These are phyloP conservation scores for Diaphora mendica DNA, from an alignment of 2,888 invertebrate species.

Conservation along the genomic window DNA sequence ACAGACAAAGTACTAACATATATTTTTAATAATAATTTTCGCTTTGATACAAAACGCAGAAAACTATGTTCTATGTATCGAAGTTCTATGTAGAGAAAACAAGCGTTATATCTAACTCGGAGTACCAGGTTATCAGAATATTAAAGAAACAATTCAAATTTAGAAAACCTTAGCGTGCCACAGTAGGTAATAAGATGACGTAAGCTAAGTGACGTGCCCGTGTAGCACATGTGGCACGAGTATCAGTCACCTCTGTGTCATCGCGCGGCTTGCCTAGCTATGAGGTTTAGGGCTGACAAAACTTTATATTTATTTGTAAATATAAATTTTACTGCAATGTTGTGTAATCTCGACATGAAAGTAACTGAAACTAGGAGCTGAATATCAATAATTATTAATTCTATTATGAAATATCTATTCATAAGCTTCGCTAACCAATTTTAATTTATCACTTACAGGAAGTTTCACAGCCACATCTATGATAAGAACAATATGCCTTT, in stretches of 20 bases:
- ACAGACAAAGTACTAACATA: neutral
- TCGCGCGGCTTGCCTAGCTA: constrained; percentile 40
- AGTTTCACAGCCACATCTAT: neutral
- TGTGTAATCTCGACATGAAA: neutral
- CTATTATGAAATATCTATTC: neutral
- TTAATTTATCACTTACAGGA: neutral
- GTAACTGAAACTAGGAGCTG: neutral
- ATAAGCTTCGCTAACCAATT: neutral
- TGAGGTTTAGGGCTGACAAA: constrained; percentile 33
- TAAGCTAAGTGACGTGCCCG: constrained; percentile 49
- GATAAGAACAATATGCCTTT: neutral
- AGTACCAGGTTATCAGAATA: constrained; percentile 44
- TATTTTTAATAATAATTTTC: too few relatives aligned
- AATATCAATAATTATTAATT: neutral
- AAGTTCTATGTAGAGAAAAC: constrained; percentile 12
- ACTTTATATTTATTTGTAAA: too few relatives aligned
- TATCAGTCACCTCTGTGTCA: constrained; percentile 56
- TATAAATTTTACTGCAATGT: too few relatives aligned
- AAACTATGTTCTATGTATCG: constrained; percentile 14
- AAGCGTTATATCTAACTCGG: constrained; percentile 37
- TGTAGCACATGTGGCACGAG: constrained; percentile 54
- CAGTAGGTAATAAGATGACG: constrained; percentile 47
- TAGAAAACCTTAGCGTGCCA: constrained; percentile 42
- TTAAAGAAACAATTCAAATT: constrained; percentile 34
- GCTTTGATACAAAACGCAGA: neutral